Base-by-base conservation (phyloP, 2,888 invertebrate species). In the Punctoribates punctum region DNA sequence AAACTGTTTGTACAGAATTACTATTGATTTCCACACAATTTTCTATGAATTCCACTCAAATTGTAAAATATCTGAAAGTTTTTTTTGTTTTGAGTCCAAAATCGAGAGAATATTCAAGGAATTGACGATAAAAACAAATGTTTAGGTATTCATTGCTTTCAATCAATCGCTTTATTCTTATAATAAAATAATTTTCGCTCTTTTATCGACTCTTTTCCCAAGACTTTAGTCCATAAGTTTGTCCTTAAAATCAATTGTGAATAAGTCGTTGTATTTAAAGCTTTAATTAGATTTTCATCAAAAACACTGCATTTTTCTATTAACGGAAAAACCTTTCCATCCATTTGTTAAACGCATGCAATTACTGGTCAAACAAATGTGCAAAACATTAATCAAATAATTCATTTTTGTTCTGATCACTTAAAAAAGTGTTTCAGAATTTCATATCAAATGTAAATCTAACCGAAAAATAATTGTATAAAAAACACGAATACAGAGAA, bases 401-500 rank as follows among this genome's bases (percentile, higher is more conserved):
- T 42, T 42, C 42, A 42, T 42, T 42, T 42, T 1, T 9, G 6
- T 42, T 9, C 42, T 9, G 42, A 9, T 13, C 8, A 9, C 9
- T 42, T 42, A 54, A 20, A 20, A 54, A 54, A 54, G 8, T 54
- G 8, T 1, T 11, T 42, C 20, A 51, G 20, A 51, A 51, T 15
- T 62, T 62, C 62, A 62, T 62, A 62, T 62, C 62, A 62, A 62
- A 62, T 62, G 62, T 25, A 62, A 62, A 51, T 51, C 51, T 51
- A n/a, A 48, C 20, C 20, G 11, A 51, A 51, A 17, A 51, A 51
- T 51, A 51, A 42, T 42, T 51, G 51, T 51, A 51, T n/a, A 51
- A 51, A 42, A 51, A 20, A 51, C 51, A 42, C 42, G 11, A 42
- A 42, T 13, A 42, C 6, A 42, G 42, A 42, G 13, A 42, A 42